phyloP scores from a whole-genome alignment of 2,888 invertebrate genomes.

The Ophion obscuratus region DNA sequence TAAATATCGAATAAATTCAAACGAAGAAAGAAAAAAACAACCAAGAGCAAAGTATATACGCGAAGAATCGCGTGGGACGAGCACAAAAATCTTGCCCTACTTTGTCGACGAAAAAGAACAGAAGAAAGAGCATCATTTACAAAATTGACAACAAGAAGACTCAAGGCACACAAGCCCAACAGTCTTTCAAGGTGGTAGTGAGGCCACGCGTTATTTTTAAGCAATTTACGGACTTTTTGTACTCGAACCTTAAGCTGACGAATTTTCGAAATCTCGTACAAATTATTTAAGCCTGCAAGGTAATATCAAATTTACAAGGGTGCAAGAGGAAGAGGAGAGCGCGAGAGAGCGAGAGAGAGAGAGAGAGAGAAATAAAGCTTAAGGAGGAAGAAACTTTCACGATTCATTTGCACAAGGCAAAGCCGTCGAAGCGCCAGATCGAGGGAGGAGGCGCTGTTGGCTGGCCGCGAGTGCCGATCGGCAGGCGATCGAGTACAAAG shows the following conservation, averaged over 20 bases:
- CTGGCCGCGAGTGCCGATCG: constrained; percentile 21
- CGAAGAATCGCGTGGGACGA: constrained; percentile 28
- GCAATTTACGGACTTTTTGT: constrained; percentile 56
- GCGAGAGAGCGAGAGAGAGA: background rate
- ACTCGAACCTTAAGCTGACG: constrained; percentile 35
- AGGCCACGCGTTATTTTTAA: constrained; percentile 39
- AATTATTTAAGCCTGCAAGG: constrained; percentile 26
- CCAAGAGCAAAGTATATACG: constrained; percentile 1
- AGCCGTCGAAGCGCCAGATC: constrained; percentile 73
- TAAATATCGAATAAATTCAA: constrained; percentile 33
- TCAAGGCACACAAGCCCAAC: constrained; percentile 32
- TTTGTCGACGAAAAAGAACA: constrained; percentile 14
- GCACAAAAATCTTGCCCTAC: constrained; percentile 11
- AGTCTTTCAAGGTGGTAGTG: constrained; percentile 63
- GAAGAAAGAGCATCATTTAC: background rate
- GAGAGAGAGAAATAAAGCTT: background rate
- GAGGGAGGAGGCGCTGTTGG: constrained; percentile 39
- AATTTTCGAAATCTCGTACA: constrained; percentile 34
- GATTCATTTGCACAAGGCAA: constrained; percentile 80
- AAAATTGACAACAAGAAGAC: constrained; percentile 11
- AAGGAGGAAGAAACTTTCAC: constrained; percentile 71
- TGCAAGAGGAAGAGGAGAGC: background rate
- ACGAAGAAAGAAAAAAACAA: background rate
- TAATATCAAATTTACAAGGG: constrained; percentile 28
- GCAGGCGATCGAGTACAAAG: constrained; percentile 37